phyloP scores from a whole-genome alignment of 2,113 vertebrate species.

The Tychaedon coryphoeus region DNA sequence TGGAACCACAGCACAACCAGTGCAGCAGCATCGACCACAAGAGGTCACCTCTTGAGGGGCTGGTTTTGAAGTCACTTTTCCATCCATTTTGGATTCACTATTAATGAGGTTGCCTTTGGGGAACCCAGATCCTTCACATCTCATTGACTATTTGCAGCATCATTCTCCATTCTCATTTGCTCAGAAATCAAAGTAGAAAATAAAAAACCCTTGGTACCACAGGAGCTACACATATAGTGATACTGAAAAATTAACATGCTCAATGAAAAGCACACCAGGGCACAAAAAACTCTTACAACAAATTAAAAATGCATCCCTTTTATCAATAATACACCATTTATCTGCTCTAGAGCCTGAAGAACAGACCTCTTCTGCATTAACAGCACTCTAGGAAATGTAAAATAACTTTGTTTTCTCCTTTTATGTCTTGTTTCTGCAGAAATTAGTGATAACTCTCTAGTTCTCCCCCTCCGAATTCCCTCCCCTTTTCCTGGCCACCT shows the following conservation, averaged over 20 bases:
- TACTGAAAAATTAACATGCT: slow-evolving; percentile 28
- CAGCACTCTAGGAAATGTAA: background rate
- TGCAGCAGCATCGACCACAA: background rate
- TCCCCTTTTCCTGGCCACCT: background rate
- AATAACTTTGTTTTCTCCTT: background rate
- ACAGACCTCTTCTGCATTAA: background rate
- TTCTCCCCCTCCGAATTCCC: background rate
- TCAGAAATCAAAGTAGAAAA: slow-evolving; percentile 23
- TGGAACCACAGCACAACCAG: background rate
- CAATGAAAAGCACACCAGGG: background rate
- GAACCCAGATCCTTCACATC: background rate
- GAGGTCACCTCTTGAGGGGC: background rate
- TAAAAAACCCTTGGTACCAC: background rate
- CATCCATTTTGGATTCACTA: background rate
- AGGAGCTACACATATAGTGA: background rate
- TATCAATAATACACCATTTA: background rate
- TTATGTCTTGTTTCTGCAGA: background rate
- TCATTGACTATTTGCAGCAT: background rate
- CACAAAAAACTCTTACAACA: background rate
- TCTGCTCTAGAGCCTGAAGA: background rate
- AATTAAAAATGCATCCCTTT: slow-evolving; percentile 9
- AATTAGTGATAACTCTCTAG: background rate
- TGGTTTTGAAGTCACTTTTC: background rate
- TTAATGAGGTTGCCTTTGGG: background rate
- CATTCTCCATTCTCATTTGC: background rate